Evolutionary conservation across 2,797 vertebrate species (phyloP).

Genomic region (Phalanger gymnotis): DNA sequence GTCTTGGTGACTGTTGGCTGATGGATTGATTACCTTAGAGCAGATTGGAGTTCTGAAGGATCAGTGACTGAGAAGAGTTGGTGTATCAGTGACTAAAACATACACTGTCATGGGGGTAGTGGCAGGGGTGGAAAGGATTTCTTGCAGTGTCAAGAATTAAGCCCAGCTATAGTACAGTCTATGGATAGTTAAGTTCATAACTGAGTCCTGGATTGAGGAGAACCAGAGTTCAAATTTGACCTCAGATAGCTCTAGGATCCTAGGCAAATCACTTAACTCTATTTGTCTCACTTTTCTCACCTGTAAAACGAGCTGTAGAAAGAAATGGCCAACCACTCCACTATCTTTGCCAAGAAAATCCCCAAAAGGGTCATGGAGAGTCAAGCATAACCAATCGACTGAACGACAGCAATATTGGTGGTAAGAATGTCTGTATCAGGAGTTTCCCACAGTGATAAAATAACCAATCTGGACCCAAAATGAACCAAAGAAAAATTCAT

Average conservation of each 20-base stretch:
- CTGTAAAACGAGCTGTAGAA: not conserved
- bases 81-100: not conserved
- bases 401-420: not conserved
- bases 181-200: not conserved
- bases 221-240: not conserved
- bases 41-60: not conserved
- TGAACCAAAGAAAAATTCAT: not conserved
- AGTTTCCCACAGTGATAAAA: not conserved
- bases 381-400: not conserved
- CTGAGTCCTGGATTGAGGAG: not conserved
- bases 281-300: not conserved
- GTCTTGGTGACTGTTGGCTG: not conserved
- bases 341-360: not conserved
- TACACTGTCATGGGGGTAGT: not conserved
- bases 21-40: not conserved
- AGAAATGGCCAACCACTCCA: not conserved
- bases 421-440: not conserved
- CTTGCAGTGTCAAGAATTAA: not conserved
- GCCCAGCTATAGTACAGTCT: not conserved
- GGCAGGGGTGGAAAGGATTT: not conserved
- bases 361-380: not conserved
- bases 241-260: not conserved
- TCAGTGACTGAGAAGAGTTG: not conserved
- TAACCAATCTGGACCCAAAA: not conserved
- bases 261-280: not conserved